phyloP scores from a whole-genome alignment of 1,140 invertebrate species.

The Andrena cerasifolii region DNA sequence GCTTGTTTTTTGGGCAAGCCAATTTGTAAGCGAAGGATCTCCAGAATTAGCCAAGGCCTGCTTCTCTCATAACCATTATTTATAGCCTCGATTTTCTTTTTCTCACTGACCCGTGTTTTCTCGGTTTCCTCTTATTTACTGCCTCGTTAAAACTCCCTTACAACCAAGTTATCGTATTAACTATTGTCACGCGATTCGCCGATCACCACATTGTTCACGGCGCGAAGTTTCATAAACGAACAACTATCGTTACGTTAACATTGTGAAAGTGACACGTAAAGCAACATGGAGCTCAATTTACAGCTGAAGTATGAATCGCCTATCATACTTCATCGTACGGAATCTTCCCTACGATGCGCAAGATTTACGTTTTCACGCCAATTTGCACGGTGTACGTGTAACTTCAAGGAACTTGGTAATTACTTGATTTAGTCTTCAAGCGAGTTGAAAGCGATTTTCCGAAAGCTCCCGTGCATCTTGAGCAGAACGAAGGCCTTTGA shows the following conservation, averaged over 20 bases:
- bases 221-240: background rate
- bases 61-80: constrained; percentile 29
- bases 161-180: constrained; percentile 42
- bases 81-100: constrained; percentile 35
- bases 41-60: constrained; percentile 35
- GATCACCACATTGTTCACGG: constrained; percentile 4
- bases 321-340: background rate
- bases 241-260: background rate
- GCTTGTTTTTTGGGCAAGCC: constrained; percentile 21
- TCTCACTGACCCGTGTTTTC: constrained; percentile 23
- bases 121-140: constrained; percentile 44
- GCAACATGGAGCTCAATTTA: constrained; percentile 1
- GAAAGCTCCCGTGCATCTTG: constrained; percentile 26
- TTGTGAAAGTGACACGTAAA: background rate
- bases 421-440: constrained; percentile 13
- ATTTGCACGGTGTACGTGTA: background rate
- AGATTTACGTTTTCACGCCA: background rate
- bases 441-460: constrained; percentile 20
- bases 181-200: constrained; percentile 42
- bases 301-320: no score
- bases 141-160: constrained; percentile 36
- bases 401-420: constrained; percentile 5
- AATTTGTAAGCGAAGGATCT: constrained; percentile 51
- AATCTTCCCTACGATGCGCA: no score
- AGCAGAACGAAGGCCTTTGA: constrained; percentile 40